A percentile compares a stretch with the other conserved stretches of the same genome.
phyloP scores from a whole-genome alignment of 1,140 invertebrate species.

The Hycleus cichorii region DNA sequence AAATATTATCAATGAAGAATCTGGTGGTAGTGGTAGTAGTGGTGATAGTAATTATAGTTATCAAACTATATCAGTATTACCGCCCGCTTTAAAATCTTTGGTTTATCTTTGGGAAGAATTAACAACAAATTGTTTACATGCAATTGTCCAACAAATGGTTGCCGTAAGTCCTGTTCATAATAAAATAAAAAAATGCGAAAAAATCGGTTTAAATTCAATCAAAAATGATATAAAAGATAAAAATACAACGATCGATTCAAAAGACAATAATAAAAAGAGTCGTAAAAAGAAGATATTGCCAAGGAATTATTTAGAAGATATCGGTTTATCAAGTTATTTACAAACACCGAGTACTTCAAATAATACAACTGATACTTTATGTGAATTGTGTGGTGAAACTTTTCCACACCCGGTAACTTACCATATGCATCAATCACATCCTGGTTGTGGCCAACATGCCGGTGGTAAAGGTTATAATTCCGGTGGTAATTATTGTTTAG shows the following conservation, averaged over 20 bases:
- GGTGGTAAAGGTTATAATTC: constrained; percentile 83
- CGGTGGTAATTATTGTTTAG: constrained; percentile 74
- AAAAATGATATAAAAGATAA: constrained; percentile 41
- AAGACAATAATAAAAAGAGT: constrained; percentile 47
- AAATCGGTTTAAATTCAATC: constrained; percentile 36
- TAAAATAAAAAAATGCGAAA: constrained; percentile 41
- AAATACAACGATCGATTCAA: constrained; percentile 41
- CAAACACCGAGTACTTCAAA: constrained; percentile 27
- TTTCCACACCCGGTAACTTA: constrained; percentile 78
- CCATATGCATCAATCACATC: constrained; percentile 84
- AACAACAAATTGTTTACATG: constrained; percentile 59
- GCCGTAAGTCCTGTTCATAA: constrained; percentile 44
- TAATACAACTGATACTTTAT: constrained; percentile 51
- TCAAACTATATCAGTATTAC: constrained; percentile 64
- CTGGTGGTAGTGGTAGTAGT: neutral
- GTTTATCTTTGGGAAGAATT: constrained; percentile 86
- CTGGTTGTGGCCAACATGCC: constrained; percentile 82
- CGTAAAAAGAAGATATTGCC: constrained; percentile 50
- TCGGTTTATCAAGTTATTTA: constrained; percentile 28
- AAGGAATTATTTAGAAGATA: constrained; percentile 40
- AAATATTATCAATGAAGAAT: constrained; percentile 53
- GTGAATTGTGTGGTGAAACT: constrained; percentile 79
- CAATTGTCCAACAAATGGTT: constrained; percentile 52
- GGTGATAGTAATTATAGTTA: constrained; percentile 27
- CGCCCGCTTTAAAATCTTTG: constrained; percentile 76